Evolutionary conservation across 1,140 invertebrate species (phyloP).

Genomic region (Pentalonia nigronervosa): DNA sequence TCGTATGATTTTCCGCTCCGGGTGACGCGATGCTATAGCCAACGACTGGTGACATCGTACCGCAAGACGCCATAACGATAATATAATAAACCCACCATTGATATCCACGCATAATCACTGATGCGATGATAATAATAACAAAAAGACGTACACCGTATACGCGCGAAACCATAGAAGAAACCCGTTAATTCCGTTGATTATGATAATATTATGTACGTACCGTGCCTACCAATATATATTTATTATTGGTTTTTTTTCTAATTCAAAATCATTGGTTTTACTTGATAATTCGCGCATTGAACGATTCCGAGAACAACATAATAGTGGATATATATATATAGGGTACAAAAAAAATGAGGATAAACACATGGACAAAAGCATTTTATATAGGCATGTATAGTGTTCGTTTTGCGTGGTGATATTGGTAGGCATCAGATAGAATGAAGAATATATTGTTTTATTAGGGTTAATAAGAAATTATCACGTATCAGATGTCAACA

Average conservation of each 20-base stretch:
- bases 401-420: background rate
- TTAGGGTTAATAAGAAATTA: background rate
- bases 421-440: background rate
- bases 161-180: constrained; percentile 37
- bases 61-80: background rate
- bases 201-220: background rate
- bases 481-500: background rate
- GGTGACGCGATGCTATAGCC: background rate
- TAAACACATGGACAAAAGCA: background rate
- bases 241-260: background rate
- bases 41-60: constrained; percentile 2
- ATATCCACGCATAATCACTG: constrained; percentile 26
- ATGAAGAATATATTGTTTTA: background rate
- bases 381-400: background rate
- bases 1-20: constrained; percentile 36
- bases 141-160: constrained; percentile 27
- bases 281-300: background rate
- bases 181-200: constrained; percentile 46
- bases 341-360: background rate
- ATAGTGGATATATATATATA: no score
- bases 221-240: background rate
- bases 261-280: background rate
- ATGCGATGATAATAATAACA: constrained; percentile 44
- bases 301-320: background rate
- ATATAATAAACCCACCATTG: constrained; percentile 21